These are phyloP conservation scores for Globia sparganii DNA, from an alignment of 2,888 invertebrate species.

Conservation along the genomic window DNA sequence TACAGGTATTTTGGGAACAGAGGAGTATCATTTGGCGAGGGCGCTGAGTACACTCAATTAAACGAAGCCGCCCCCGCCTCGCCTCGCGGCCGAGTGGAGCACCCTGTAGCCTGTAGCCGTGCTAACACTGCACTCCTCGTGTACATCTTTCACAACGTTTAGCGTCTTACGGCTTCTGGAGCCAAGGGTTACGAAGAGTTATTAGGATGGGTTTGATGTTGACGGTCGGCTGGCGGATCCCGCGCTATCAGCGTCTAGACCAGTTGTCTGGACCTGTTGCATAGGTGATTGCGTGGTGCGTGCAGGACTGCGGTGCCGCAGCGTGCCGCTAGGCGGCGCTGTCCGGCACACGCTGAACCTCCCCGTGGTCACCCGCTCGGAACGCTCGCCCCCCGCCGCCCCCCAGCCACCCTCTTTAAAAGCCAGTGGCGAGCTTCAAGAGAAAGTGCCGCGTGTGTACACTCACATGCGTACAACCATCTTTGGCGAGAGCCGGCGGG, in stretches of 20 bases:
- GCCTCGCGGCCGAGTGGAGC: conserved; percentile 46
- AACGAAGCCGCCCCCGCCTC: conserved; percentile 77
- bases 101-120: conserved; percentile 37
- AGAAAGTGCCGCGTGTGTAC: conserved; percentile 91
- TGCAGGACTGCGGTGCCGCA: conserved; percentile 51
- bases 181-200: background rate
- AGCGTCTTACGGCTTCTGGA: conserved; percentile 12
- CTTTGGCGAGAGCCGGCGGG: conserved; percentile 84
- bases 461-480: conserved; percentile 89
- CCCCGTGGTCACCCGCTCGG: conserved; percentile 91
- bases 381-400: conserved; percentile 79
- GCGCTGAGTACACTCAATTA: conserved; percentile 90
- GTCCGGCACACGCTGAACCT: conserved; percentile 78
- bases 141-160: conserved; percentile 21
- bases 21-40: conserved; percentile 89
- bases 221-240: conserved; percentile 25
- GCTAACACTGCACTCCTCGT: conserved; percentile 51
- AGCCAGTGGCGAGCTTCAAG: conserved; percentile 91
- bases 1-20: conserved; percentile 89
- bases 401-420: conserved; percentile 89
- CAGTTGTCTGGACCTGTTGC: conserved; percentile 65
- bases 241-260: conserved; percentile 62
- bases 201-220: conserved; percentile 20
- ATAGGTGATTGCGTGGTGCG: conserved; percentile 55
- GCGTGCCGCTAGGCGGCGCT: conserved; percentile 74